phyloP scores from a whole-genome alignment of 2,888 invertebrate genomes.

The Meganola albula region DNA sequence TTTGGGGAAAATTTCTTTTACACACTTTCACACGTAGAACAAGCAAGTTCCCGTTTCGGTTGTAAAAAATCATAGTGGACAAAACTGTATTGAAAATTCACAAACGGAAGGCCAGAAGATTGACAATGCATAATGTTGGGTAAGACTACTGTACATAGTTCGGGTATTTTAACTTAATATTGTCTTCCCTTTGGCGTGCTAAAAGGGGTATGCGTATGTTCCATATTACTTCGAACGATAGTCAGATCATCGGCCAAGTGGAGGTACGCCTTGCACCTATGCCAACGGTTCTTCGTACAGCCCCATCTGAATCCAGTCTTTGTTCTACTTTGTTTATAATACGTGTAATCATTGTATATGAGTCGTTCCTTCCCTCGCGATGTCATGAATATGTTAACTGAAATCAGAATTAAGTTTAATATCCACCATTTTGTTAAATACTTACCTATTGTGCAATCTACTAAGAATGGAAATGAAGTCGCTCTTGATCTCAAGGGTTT shows the following conservation, averaged over 20 bases:
- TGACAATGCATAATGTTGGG: too few relatives aligned
- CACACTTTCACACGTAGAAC: too few relatives aligned
- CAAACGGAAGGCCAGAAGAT: too few relatives aligned
- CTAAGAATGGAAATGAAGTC: too few relatives aligned
- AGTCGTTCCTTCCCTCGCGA: slow-evolving; percentile 63
- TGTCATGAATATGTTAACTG: slow-evolving; percentile 75
- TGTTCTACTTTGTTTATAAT: slow-evolving; percentile 66
- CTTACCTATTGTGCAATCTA: too few relatives aligned
- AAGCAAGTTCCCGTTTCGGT: too few relatives aligned
- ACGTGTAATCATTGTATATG: slow-evolving; percentile 59
- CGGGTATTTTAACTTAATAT: slow-evolving; percentile 1
- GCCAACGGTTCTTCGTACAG: slow-evolving; percentile 70
- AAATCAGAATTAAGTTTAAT: slow-evolving; percentile 36
- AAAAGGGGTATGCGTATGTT: slow-evolving; percentile 59
- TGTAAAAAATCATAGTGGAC: too few relatives aligned
- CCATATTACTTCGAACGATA: slow-evolving; percentile 63
- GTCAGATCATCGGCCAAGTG: slow-evolving; percentile 66
- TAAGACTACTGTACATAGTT: slow-evolving; percentile 2
- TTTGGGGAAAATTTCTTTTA: too few relatives aligned
- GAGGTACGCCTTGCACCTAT: slow-evolving; percentile 62
- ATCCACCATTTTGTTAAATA: too few relatives aligned
- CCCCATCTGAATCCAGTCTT: slow-evolving; percentile 66
- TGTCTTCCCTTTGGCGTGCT: slow-evolving; percentile 25
- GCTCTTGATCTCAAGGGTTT: too few relatives aligned
- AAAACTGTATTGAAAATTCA: too few relatives aligned